phyloP scores from a whole-genome alignment of 2,888 invertebrate species.

The Prosopocoilus inquinatus region DNA sequence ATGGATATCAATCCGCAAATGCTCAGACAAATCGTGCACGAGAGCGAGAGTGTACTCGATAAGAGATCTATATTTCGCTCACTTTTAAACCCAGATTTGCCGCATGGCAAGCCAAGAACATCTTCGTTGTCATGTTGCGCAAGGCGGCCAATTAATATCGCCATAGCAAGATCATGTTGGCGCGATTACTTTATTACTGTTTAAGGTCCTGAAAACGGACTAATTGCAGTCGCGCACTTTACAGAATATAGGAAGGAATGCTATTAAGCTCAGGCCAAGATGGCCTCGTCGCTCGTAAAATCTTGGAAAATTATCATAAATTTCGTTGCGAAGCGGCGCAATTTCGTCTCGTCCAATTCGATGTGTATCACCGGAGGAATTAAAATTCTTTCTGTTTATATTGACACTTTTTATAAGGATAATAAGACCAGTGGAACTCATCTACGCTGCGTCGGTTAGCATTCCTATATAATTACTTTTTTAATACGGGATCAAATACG shows the following conservation, averaged over 20 bases:
- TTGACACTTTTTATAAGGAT: neutral
- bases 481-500: neutral
- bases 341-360: neutral
- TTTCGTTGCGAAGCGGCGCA: neutral
- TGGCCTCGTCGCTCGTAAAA: no score
- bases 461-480: neutral
- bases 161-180: constrained; percentile 3
- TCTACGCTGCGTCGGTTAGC: neutral
- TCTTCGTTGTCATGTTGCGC: constrained; percentile 9
- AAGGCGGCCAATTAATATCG: constrained; percentile 2
- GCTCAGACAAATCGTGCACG: constrained; percentile 1
- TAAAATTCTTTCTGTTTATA: neutral
- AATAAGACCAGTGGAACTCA: neutral
- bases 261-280: no score
- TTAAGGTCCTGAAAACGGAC: no score
- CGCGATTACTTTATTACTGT: neutral
- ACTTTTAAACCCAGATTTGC: constrained; percentile 12
- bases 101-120: constrained; percentile 4
- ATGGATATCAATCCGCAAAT: neutral
- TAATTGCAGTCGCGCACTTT: no score
- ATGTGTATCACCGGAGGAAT: neutral
- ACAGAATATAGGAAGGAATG: no score
- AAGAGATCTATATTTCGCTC: constrained; percentile 12
- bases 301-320: neutral
- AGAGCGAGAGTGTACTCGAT: constrained; percentile 2